These are phyloP conservation scores for Zoroaster sp. DNA, from an alignment of 53 echinoderm and acorn worm genomes.

Conservation along the genomic window DNA sequence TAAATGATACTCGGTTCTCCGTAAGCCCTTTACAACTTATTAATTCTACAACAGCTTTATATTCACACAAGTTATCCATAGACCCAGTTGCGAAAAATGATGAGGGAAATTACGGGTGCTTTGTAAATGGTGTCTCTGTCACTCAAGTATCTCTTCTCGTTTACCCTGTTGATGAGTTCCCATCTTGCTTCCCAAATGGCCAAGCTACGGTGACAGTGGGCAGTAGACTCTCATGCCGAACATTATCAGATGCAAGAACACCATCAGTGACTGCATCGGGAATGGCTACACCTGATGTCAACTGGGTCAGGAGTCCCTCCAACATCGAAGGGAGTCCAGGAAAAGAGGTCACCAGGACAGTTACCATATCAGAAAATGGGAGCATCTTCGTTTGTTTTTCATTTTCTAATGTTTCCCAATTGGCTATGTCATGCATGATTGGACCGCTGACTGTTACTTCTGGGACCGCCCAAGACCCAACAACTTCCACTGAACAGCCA, in stretches of 20 bases:
- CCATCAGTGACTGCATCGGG: neutral
- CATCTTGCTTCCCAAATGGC: constrained; percentile 12
- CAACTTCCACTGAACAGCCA: too few species aligned
- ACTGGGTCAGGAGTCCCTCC: neutral
- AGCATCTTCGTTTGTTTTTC: neutral
- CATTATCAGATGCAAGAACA: neutral
- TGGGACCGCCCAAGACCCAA: neutral
- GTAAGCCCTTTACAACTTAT: neutral
- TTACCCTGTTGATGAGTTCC: neutral
- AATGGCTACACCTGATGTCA: neutral
- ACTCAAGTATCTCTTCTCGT: neutral
- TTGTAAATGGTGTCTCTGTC: neutral
- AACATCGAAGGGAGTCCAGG: neutral
- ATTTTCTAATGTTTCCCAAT: neutral
- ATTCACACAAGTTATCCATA: neutral
- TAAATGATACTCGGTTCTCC: neutral
- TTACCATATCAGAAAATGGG: neutral
- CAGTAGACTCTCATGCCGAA: neutral
- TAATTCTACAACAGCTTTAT: neutral
- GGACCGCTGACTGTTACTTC: neutral
- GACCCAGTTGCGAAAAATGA: neutral
- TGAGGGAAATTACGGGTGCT: neutral
- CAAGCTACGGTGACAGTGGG: neutral
- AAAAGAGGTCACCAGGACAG: neutral
- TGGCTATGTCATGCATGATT: neutral